These are phyloP conservation scores for Cephus pulcher DNA, from an alignment of 2,888 invertebrate species.

Conservation along the genomic window DNA sequence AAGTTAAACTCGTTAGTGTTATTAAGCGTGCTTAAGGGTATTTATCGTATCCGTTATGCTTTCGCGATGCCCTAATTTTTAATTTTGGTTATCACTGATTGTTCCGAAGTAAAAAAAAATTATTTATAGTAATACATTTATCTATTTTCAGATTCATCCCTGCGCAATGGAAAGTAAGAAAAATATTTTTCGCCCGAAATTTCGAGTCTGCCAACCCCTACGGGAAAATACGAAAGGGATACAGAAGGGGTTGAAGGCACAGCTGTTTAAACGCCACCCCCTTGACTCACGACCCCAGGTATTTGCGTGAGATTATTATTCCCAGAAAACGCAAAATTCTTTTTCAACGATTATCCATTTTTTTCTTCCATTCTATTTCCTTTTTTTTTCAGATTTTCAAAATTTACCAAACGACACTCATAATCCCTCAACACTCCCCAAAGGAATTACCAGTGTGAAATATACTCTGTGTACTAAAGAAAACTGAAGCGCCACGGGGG, in stretches of 20 bases:
- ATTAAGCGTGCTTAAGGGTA: background rate
- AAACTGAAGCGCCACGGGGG: background rate
- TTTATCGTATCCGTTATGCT: background rate
- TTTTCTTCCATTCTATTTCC: background rate
- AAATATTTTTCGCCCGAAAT: slow-evolving; percentile 47
- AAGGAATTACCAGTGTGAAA: background rate
- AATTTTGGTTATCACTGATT: background rate
- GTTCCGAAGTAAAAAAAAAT: background rate
- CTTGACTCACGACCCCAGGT: slow-evolving; percentile 15
- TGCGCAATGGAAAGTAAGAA: background rate
- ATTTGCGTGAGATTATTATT: background rate
- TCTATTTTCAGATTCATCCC: background rate
- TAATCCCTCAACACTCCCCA: background rate
- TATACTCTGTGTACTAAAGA: background rate
- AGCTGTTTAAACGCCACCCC: slow-evolving; percentile 53
- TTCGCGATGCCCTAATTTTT: background rate
- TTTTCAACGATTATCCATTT: background rate
- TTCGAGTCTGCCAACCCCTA: slow-evolving; percentile 17
- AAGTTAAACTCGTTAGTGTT: background rate
- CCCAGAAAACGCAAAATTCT: background rate
- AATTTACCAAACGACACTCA: background rate
- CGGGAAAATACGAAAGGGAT: slow-evolving; percentile 27
- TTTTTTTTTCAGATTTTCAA: background rate
- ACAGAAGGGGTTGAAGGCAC: slow-evolving; percentile 45
- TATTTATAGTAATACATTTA: background rate